These are phyloP conservation scores for Leiothrix lutea DNA, from an alignment of 2,113 vertebrate species.

Conservation along the genomic window DNA sequence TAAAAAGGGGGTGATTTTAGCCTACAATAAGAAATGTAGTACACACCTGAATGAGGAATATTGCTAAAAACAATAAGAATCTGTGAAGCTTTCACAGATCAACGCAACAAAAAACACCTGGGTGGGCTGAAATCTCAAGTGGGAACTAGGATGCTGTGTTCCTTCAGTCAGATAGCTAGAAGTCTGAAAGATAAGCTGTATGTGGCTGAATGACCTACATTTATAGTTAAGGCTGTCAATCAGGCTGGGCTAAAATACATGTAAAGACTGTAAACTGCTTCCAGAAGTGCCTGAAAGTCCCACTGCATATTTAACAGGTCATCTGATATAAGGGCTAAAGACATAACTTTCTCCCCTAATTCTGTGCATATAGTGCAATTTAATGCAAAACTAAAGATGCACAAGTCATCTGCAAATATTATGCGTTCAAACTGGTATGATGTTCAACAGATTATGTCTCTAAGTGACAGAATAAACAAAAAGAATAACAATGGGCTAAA, in stretches of 20 bases:
- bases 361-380: not conserved
- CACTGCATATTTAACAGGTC: not conserved
- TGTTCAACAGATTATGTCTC: not conserved
- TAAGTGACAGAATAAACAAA: not conserved
- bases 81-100: not conserved
- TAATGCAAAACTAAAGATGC: not conserved
- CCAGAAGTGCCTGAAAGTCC: not conserved
- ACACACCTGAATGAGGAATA: not conserved
- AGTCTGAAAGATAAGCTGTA: not conserved
- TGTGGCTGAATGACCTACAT: not conserved
- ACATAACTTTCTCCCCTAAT: not conserved
- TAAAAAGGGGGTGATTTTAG: not conserved
- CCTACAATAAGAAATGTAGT: not conserved
- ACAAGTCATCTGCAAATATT: not conserved
- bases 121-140: not conserved
- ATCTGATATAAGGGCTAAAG: not conserved
- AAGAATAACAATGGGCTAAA: not conserved
- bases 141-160: not conserved
- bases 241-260: not conserved
- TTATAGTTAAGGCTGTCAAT: not conserved
- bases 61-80: not conserved
- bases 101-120: not conserved
- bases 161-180: not conserved
- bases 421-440: fast-evolving
- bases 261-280: not conserved